These are phyloP conservation scores for Aphaenogaster floridana DNA, from an alignment of 1,140 invertebrate genomes.

Conservation along the genomic window DNA sequence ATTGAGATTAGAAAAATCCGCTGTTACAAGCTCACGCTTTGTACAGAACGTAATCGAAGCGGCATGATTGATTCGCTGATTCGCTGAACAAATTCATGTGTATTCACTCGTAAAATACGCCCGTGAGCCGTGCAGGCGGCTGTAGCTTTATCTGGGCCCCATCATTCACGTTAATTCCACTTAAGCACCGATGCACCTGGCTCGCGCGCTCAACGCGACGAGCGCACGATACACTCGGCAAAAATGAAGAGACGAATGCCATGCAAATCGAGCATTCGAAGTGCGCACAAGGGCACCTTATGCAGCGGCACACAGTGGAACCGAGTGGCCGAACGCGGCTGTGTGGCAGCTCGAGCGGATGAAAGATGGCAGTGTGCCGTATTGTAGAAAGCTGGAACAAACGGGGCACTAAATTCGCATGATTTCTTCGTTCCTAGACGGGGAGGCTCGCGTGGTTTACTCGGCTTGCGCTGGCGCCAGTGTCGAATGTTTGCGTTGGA, in stretches of 20 bases:
- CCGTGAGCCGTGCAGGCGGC: conserved; percentile 33
- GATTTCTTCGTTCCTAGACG: conserved; percentile 66
- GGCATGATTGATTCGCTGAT: conserved; percentile 60
- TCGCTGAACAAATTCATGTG: conserved; percentile 52
- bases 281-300: conserved; percentile 70
- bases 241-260: conserved; percentile 62
- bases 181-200: conserved; percentile 65
- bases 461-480: conserved; percentile 56
- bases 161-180: conserved; percentile 65
- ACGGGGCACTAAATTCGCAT: conserved; percentile 72
- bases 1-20: conserved; percentile 22
- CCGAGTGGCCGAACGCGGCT: conserved; percentile 51
- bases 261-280: conserved; percentile 72
- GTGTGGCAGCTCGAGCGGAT: conserved; percentile 60
- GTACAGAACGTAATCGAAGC: conserved; percentile 44
- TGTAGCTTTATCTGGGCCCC: conserved; percentile 56
- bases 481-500: conserved; percentile 26
- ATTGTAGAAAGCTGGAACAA: conserved; percentile 65
- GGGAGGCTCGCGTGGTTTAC: conserved; percentile 50
- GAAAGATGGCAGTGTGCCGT: conserved; percentile 69
- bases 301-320: conserved; percentile 52
- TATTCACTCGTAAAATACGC: conserved; percentile 56
- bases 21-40: conserved; percentile 36
- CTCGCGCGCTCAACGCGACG: conserved; percentile 51
- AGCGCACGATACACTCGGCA: conserved; percentile 44